Conservation (phyloP, 2,797 vertebrate genomes). For the Denticeps clupeoides region DNA sequence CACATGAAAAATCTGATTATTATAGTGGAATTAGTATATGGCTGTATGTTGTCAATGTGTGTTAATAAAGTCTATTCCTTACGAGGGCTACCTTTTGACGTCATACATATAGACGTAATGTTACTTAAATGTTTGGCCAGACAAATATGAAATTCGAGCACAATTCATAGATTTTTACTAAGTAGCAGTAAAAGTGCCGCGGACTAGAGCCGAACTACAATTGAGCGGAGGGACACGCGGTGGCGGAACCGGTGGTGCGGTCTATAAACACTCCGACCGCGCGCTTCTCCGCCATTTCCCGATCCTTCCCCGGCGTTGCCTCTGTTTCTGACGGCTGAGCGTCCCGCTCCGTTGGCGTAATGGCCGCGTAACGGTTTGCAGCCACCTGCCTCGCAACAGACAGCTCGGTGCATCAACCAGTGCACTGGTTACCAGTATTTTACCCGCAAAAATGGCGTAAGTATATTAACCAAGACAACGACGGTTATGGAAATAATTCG, state of each 20-base stretch:
- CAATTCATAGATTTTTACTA: too few relatives aligned
- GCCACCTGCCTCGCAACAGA: slow-evolving; percentile 53
- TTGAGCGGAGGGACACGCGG: slow-evolving; percentile 42
- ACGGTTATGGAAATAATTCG: too few relatives aligned
- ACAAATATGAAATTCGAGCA: too few relatives aligned
- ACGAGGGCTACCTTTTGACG: too few relatives aligned
- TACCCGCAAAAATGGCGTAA: slow-evolving; percentile 62
- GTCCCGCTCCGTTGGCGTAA: slow-evolving; percentile 40
- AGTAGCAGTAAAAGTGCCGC: too few relatives aligned
- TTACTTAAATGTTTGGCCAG: too few relatives aligned
- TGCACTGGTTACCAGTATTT: slow-evolving; percentile 55
- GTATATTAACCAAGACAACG: slow-evolving; percentile 29
- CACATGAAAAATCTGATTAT: too few relatives aligned
- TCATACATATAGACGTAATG: too few relatives aligned
- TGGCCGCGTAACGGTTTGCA: slow-evolving; percentile 60
- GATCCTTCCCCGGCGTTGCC: neutral
- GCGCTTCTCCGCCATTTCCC: slow-evolving; percentile 22
- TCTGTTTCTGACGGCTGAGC: neutral
- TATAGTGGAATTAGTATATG: too few relatives aligned
- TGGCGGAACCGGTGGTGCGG: neutral
- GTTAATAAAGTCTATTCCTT: too few relatives aligned
- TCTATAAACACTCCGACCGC: slow-evolving; percentile 13
- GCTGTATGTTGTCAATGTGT: too few relatives aligned
- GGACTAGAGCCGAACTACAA: slow-evolving; percentile 30
- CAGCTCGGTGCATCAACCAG: slow-evolving; percentile 63